A percentile compares a stretch with the other conserved stretches of the same genome.
Conservation (phyloP, 1,140 invertebrate species). For the Macrocentrus cingulum region DNA sequence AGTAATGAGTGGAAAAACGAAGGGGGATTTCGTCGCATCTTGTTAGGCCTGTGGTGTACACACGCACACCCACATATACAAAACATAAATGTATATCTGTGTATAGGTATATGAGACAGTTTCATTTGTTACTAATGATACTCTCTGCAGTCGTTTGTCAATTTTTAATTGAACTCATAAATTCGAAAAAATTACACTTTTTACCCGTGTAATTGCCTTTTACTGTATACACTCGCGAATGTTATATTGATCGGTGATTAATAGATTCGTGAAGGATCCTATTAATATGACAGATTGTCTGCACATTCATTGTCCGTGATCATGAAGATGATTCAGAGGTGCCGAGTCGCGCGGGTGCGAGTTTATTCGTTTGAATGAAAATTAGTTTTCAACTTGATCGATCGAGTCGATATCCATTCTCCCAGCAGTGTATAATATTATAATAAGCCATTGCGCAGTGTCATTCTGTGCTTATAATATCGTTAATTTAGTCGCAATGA, state of each 20-base stretch:
- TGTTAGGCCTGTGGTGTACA: slow-evolving; percentile 2
- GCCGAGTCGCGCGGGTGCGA: slow-evolving; percentile 1
- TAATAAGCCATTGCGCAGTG: slow-evolving; percentile 11
- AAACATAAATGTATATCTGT: not conserved
- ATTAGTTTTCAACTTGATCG: slow-evolving; percentile 22
- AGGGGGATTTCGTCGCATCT: slow-evolving; percentile 18
- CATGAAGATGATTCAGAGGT: slow-evolving; percentile 11
- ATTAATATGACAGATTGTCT: slow-evolving; percentile 14
- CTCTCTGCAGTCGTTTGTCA: no score
- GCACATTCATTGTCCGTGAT: slow-evolving; percentile 8
- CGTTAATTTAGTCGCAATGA: no score
- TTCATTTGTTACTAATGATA: no score
- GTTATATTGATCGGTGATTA: not conserved
- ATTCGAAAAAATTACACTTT: not conserved
- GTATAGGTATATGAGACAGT: not conserved
- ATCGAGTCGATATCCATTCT: slow-evolving; percentile 8
- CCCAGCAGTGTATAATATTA: not conserved
- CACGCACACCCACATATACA: not conserved
- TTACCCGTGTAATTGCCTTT: not conserved
- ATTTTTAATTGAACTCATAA: not conserved
- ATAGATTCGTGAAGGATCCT: not conserved
- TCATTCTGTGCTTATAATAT: slow-evolving; percentile 15
- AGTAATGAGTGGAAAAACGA: slow-evolving; percentile 27
- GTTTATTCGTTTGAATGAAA: slow-evolving; percentile 18
- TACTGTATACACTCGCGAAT: not conserved